Evolutionary conservation across 23 tunicate genomes (phyloP).

Genomic region (Oikopleura vanhoeffeni): DNA sequence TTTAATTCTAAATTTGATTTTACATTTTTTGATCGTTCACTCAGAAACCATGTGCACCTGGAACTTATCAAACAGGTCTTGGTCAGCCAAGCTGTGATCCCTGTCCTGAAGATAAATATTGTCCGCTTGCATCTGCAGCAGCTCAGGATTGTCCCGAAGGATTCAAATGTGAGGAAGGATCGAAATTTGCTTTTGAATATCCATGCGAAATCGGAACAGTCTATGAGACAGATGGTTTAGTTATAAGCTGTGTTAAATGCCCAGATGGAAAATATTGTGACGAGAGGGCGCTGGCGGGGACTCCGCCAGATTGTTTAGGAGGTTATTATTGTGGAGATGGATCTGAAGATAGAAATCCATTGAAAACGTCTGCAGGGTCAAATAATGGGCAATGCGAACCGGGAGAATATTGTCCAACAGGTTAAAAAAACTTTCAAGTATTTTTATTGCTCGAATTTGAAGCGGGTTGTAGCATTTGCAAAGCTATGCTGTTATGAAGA

Average conservation of each 20-base stretch:
- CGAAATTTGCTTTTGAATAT: slow-evolving; percentile 1
- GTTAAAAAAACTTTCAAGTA: no score
- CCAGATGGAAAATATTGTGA: slow-evolving; percentile 26
- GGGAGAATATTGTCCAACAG: neutral
- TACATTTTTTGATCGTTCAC: no score
- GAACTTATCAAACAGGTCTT: slow-evolving; percentile 40
- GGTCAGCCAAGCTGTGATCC: slow-evolving; percentile 22
- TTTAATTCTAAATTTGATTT: no score
- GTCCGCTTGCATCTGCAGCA: slow-evolving; percentile 37
- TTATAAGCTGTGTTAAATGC: slow-evolving; percentile 47
- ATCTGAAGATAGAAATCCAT: neutral
- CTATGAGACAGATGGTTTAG: slow-evolving; percentile 32
- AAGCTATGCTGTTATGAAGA: no score
- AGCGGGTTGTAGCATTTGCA: no score
- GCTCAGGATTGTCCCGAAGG: slow-evolving; percentile 26
- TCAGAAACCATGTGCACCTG: slow-evolving; percentile 36
- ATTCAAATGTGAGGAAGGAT: slow-evolving; percentile 4
- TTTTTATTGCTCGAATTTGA: no score
- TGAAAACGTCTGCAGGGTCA: neutral
- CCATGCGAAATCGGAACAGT: slow-evolving; percentile 59
- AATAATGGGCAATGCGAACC: neutral
- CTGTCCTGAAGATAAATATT: slow-evolving; percentile 72
- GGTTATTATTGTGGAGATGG: neutral
- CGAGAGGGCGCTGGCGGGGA: neutral
- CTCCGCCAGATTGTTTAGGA: neutral